Evolutionary conservation across 2,113 vertebrate species (phyloP).

Genomic region (Melozone crissalis): DNA sequence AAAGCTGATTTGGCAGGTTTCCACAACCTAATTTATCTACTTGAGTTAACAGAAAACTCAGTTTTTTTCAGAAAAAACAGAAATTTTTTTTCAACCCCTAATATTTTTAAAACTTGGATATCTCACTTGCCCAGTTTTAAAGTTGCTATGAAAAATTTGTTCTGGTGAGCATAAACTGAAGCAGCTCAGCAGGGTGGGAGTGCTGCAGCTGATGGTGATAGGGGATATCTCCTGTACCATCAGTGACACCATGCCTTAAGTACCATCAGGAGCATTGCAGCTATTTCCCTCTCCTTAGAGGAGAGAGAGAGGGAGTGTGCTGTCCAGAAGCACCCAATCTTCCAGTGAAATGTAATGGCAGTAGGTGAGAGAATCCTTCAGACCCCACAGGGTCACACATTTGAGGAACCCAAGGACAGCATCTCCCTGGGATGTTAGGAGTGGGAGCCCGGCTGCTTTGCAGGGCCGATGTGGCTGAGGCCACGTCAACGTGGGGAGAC

Average conservation of each 20-base stretch:
- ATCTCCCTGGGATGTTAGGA: not conserved
- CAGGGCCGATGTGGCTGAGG: accelerated
- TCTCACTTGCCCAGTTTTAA: not conserved
- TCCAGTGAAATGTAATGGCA: not conserved
- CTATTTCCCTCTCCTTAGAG: not conserved
- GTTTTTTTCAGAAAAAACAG: too few relatives aligned
- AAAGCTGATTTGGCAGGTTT: not conserved
- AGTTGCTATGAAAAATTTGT: not conserved
- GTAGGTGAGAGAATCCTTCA: not conserved
- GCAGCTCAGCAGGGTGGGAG: not conserved
- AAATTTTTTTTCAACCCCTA: not conserved
- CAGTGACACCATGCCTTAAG: not conserved
- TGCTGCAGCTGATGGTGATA: not conserved
- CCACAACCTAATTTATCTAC: not conserved
- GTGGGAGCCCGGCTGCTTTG: not conserved
- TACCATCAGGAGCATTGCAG: not conserved
- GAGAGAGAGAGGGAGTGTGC: not conserved
- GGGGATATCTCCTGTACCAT: too few relatives aligned
- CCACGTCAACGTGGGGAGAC: accelerated
- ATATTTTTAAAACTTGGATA: not conserved
- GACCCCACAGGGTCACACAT: not conserved
- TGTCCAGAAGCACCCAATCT: not conserved
- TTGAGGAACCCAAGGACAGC: not conserved
- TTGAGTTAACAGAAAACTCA: not conserved
- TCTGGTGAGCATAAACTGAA: not conserved